A percentile compares a stretch with the other conserved stretches of the same genome.
Conservation (phyloP, 2,888 invertebrate genomes). For the Apodemia hepburni region DNA sequence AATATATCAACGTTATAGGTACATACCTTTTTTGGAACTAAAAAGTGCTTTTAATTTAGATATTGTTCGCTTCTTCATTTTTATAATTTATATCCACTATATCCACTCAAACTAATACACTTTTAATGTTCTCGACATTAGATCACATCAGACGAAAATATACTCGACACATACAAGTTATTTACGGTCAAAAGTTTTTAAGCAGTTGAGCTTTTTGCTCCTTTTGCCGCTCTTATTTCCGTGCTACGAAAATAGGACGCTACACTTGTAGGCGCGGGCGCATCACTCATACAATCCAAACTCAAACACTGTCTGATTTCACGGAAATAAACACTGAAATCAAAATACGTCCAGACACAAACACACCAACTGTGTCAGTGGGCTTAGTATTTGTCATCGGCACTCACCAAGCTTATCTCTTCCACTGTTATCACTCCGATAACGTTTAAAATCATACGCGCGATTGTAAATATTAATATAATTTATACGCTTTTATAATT, state of each 20-base stretch:
- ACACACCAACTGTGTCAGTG: conserved; percentile 27
- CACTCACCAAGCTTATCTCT: conserved; percentile 26
- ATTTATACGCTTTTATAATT: not conserved
- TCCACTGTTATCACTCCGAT: conserved; percentile 28
- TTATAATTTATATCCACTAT: conserved; percentile 34
- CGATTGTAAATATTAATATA: not conserved
- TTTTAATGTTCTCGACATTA: conserved; percentile 53
- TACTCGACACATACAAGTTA: conserved; percentile 59
- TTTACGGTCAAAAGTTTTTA: conserved; percentile 55
- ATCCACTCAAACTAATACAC: conserved; percentile 39
- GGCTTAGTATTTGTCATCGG: conserved; percentile 21
- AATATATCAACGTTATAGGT: conserved; percentile 4
- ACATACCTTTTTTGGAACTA: conserved; percentile 67
- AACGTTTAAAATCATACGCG: conserved; percentile 17
- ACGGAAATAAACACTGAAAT: conserved; percentile 34
- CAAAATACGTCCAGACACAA: conserved; percentile 27
- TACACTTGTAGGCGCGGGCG: conserved; percentile 71
- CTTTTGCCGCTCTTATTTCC: conserved; percentile 79
- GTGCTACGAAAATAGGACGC: conserved; percentile 78
- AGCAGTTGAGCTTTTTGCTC: conserved; percentile 72
- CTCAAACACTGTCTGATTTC: conserved; percentile 36
- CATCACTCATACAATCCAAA: conserved; percentile 62
- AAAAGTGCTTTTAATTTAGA: conserved; percentile 71
- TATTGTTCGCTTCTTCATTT: conserved; percentile 74
- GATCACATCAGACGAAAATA: conserved; percentile 71